Evolutionary conservation across 2,888 invertebrate species (phyloP), one percentile per base, ranked within the genome.

Genomic region (Chloromyia formosa): DNA sequence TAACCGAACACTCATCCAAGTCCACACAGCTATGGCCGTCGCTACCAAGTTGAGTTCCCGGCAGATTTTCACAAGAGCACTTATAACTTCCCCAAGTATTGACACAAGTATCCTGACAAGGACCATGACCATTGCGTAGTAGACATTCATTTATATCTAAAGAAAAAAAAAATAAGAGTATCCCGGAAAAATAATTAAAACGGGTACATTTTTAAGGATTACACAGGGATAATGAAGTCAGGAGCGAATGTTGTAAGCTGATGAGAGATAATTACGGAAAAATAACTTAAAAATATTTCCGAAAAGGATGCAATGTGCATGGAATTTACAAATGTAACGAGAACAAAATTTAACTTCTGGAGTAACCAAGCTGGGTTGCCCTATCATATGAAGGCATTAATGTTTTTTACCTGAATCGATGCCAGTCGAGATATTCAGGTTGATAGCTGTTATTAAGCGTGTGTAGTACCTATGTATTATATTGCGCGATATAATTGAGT

Each of bases 71-170:
- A 79, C 90, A 90, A 75, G 86, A 85, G 81, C 90, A 90, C 77
- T 82, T 82, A 82, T 88, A 90, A 66, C 87, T 84, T 16, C 90
- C 90, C 77, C 86, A 83, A 45, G 86, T 86, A 81, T 90, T 90
- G 74, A 81, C 81, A 80, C 90, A 90, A 27, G 82, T 83, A 78
- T 88, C 89, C 79, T 90, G 88, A 80, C 90, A 90, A 10, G 89
- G 88, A 0, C 89, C 90, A 71, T 83, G 83, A 9, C 89, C 89
- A 81, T 88, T 89, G 78, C 88, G 86, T 76, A 87, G 80, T 10
- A 88, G 81, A 78, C 90, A 90, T 81, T 90, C 90, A 81, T 90
- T 88, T 74, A 88, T 82, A 81, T 89, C 89, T 86, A 81, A 35
- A 35, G 27, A 35, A 35, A 35, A 35, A 2, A 35, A 35, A 35